Conservation (phyloP, 2,113 vertebrate genomes). For the Psittacus erithacus region DNA sequence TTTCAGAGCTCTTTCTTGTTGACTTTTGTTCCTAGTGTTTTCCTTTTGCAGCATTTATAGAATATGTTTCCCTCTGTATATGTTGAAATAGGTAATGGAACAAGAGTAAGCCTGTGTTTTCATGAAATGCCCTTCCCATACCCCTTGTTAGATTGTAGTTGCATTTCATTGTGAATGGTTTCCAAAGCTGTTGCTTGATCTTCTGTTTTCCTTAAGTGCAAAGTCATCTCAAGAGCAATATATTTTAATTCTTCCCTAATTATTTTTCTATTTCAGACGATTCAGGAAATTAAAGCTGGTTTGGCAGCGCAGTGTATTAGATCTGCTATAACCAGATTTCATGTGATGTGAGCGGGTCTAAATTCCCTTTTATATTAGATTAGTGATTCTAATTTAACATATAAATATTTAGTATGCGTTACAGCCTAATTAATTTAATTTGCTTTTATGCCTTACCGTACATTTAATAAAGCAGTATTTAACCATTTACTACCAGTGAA, state of each 20-base stretch:
- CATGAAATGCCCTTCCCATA: not conserved
- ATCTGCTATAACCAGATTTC: conserved; percentile 62
- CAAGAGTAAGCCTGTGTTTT: not conserved
- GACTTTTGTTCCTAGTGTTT: not conserved
- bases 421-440: conserved; percentile 55
- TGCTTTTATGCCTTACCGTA: conserved; percentile 26
- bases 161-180: not conserved
- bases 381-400: conserved; percentile 52
- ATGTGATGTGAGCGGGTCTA: conserved; percentile 34
- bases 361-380: conserved; percentile 57
- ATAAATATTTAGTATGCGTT: conserved; percentile 49
- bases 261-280: conserved; percentile 54
- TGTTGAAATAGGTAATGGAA: not conserved
- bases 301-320: conserved; percentile 57
- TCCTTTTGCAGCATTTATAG: not conserved
- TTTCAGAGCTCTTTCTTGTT: not conserved
- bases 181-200: not conserved
- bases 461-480: conserved; percentile 61
- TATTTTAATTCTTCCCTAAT: conserved; percentile 58
- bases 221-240: conserved; percentile 65
- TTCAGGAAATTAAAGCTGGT: conserved; percentile 60
- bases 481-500: conserved; percentile 37
- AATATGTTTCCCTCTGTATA: not conserved
- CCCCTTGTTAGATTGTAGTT: not conserved
- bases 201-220: conserved; percentile 28